Base-by-base conservation (phyloP, 2,797 vertebrate species). In the Phoebastria nigripes region DNA sequence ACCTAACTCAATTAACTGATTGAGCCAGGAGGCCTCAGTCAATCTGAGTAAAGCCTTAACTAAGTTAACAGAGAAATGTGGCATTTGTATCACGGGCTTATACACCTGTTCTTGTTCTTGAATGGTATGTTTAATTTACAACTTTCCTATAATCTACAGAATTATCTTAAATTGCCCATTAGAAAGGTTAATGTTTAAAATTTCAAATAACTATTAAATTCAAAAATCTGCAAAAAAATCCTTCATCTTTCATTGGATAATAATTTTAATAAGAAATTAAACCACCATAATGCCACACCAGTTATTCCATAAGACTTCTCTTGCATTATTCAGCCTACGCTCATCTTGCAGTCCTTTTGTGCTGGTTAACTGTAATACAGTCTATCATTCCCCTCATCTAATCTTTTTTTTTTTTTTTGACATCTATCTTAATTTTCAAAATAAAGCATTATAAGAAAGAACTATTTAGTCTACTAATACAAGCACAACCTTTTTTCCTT, bases 131-230 rank as follows among this genome's bases (percentile, higher is more conserved):
- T 98, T 97, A 97, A 98, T 90, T 97, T 98, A 62, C 8, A 82
- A 82, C 90, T 97, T 96, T 82, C 46, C 71, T 63, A 78, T 98
- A 97, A 97, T 97, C 97, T 96, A 82, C 77, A 95, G 94, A 97
- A 93, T 97, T 97, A 97, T 82, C 56, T 97, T 74, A 96, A 95
- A 90, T 90, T 93, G 80, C 49, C 89, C 74, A 74, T 90, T 93
- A 94, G 85, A 91, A 96, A 97, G 92, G 96, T 97, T 97, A 97
- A 94, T 93, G 88, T 97, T 97, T 96, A 94, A 97, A 97, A 84
- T 92, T 92, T 88, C 72, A 97, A 97, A 79, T 84, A 87, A 95
- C 67, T 89, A 66, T 94, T 95, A 94, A 49, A 77, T 92, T 96
- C 49, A 96, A 96, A 97, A 98, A 97, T 95, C 94, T 94, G 90